Conservation (phyloP, 2,797 vertebrate genomes). For the Remorina albescens region DNA sequence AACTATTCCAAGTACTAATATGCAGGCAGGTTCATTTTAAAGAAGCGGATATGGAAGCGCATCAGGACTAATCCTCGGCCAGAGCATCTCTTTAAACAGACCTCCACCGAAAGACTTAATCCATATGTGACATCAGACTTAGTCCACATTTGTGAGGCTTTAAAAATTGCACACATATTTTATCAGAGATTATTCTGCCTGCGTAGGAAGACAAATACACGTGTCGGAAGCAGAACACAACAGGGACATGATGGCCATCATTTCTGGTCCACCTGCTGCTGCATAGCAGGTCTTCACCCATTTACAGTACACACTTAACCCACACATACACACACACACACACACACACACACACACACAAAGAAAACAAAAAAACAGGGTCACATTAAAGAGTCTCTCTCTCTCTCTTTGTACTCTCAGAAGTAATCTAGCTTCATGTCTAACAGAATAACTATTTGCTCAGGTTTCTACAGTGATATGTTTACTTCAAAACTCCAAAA, state of each 20-base stretch:
- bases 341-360: no score
- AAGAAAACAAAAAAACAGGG: no score
- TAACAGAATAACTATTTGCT: background rate
- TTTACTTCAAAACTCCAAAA: background rate
- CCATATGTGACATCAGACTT: constrained; percentile 8
- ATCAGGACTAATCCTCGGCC: constrained; percentile 47
- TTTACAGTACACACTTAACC: no score
- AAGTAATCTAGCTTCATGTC: background rate
- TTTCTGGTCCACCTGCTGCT: background rate
- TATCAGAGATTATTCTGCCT: constrained; percentile 3
- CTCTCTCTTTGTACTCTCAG: background rate
- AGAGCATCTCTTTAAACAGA: constrained; percentile 28
- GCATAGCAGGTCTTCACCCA: background rate
- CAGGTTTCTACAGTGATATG: background rate
- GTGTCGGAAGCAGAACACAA: background rate
- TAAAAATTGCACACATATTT: constrained; percentile 5
- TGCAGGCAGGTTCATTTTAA: constrained; percentile 17
- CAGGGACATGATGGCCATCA: background rate
- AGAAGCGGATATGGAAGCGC: constrained; percentile 15
- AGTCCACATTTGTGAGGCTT: background rate
- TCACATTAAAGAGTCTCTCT: no score
- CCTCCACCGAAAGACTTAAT: constrained; percentile 33
- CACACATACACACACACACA: no score
- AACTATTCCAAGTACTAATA: constrained; percentile 16
- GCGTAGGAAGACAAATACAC: background rate